Evolutionary conservation across 1,140 invertebrate genomes (phyloP), one percentile per base, ranked within the genome.

Genomic region (Acyrthosiphon pisum): DNA sequence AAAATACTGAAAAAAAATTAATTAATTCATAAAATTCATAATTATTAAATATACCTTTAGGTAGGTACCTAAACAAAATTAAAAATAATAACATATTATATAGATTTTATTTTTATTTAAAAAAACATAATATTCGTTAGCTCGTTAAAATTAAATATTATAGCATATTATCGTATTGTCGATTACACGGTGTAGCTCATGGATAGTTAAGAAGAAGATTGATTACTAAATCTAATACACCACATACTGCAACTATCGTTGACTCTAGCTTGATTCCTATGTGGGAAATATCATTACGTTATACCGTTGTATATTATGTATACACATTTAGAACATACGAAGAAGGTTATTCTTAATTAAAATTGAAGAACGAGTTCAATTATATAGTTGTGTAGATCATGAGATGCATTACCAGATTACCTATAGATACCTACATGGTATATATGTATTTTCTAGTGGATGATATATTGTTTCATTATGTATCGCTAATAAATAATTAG

Each of bases 321-420:
- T n/a, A 14, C 60, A 30, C 60, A n/a, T 68, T 68, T 30, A 68
- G 4, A 30, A n/a, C 30, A 68, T 14, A n/a, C 60, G 60, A 68
- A 68, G 60, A 68, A n/a, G 60, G 60, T n/a, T 68, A 68, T 68
- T 68, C 60, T 68, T 68, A 68, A 68, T 68, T 68, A 68, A 68
- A 68, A n/a, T 30, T 68, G 26, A 68, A 68, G 30, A 68, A 68
- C 60, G 60, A n/a, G 30, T 68, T 68, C 26, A 68, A 68, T 68
- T n/a, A 60, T 46, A 46, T 48, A 50, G 60, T 68, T n/a, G 60
- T 68, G 26, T 68, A n/a, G 30, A 14, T 60, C 56, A 60, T 60
- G 30, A 60, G 9, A 60, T 30, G 26, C 2, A 60, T 60, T 30
- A 30, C 60, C 11, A 50, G 48, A 50, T 50, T 50, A 50, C 48